A percentile compares a stretch with the other conserved stretches of the same genome.
phyloP scores from a whole-genome alignment of 2,113 vertebrate genomes.

The Muntiacus reevesi region DNA sequence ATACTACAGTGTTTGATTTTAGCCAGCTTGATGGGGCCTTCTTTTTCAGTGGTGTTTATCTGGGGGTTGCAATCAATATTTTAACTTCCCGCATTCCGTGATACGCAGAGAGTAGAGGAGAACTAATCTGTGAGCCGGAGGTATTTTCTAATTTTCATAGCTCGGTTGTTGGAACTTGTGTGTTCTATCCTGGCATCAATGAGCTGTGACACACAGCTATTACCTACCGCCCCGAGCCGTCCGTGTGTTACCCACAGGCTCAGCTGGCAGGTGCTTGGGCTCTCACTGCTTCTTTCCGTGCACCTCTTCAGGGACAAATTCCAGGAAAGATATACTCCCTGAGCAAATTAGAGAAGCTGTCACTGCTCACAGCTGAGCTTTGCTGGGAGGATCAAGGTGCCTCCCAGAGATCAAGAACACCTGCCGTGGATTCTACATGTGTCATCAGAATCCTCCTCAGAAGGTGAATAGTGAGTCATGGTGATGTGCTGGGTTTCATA shows the following conservation, averaged over 20 bases:
- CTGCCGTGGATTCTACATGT: neutral
- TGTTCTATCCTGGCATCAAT: neutral
- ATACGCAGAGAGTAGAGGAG: neutral
- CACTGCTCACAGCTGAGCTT: neutral
- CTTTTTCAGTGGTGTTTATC: neutral
- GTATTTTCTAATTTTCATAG: slow-evolving; percentile 31
- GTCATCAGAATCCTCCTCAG: neutral
- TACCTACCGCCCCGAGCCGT: neutral
- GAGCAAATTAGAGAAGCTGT: neutral
- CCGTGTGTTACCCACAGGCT: slow-evolving; percentile 7
- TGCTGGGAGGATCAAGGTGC: neutral
- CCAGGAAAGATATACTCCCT: slow-evolving; percentile 29
- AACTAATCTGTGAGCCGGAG: neutral
- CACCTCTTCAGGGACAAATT: neutral
- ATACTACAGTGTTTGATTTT: neutral
- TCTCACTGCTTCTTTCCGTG: neutral
- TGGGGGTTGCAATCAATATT: too few species aligned
- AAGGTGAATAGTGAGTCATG: slow-evolving; percentile 4
- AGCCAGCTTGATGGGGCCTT: neutral
- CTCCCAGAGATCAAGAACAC: neutral
- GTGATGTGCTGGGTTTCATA: neutral
- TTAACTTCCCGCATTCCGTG: neutral
- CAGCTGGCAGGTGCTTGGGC: slow-evolving; percentile 33
- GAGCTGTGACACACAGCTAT: slow-evolving; percentile 5
- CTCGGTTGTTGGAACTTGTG: slow-evolving; percentile 28